Percentiles rank a stretch among this genome's conserved stretches.
phyloP scores from a whole-genome alignment of 2,888 invertebrate species.

The Tridacna crocea region DNA sequence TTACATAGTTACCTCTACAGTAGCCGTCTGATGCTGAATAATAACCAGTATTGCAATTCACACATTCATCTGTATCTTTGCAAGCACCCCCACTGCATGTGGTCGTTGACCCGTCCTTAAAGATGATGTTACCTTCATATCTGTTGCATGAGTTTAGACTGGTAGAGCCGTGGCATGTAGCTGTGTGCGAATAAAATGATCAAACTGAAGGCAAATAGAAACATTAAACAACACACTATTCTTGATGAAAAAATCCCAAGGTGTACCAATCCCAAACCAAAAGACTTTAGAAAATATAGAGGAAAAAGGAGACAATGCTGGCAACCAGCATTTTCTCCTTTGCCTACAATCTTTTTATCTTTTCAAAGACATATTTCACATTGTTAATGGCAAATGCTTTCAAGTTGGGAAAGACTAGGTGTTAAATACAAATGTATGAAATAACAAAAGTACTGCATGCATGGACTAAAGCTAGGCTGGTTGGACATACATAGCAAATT shows the following conservation, averaged over 20 bases:
- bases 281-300: neutral
- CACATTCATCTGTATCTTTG: constrained; percentile 1
- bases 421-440: too few species aligned
- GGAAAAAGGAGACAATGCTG: neutral
- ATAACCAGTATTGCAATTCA: constrained; percentile 38
- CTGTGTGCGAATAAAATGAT: neutral
- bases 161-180: constrained; percentile 16
- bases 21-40: constrained; percentile 22
- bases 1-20: constrained; percentile 28
- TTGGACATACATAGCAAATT: too few species aligned
- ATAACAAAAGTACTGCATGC: too few species aligned
- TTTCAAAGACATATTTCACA: neutral
- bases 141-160: neutral
- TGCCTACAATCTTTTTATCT: neutral
- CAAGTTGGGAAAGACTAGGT: too few species aligned
- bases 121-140: constrained; percentile 9
- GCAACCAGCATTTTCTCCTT: neutral
- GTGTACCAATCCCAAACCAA: too few species aligned
- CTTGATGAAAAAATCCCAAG: too few species aligned
- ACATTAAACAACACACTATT: too few species aligned
- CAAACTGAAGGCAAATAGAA: too few species aligned
- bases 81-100: constrained; percentile 38
- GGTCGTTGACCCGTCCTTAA: constrained; percentile 14
- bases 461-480: too few species aligned
- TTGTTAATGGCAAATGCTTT: too few species aligned